phyloP scores from a whole-genome alignment of 2,888 invertebrate species.

The Apotomis turbidana region DNA sequence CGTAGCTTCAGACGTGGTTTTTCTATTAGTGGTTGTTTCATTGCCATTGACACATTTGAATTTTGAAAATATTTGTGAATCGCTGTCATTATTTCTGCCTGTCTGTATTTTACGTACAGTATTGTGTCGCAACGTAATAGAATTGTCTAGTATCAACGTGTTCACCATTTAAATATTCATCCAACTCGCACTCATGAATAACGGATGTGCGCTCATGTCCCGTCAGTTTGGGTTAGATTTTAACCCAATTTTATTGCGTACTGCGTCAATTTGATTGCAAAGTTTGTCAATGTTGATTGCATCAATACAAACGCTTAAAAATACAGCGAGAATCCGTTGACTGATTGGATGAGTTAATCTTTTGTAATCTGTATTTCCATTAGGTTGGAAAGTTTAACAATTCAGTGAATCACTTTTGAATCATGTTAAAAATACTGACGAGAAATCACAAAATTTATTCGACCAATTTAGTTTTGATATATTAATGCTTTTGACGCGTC shows the following conservation, averaged over 20 bases:
- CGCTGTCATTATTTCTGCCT: constrained; percentile 2
- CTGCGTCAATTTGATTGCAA: constrained; percentile 23
- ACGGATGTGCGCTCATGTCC: constrained; percentile 25
- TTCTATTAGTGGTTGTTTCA: no score
- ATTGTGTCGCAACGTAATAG: constrained; percentile 21
- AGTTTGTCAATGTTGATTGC: constrained; percentile 26
- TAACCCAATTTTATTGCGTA: constrained; percentile 25
- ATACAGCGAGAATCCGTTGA: background rate
- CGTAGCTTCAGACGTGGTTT: no score
- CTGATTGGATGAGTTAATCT: background rate
- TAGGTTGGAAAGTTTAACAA: background rate
- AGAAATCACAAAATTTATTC: background rate
- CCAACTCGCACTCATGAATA: constrained; percentile 35
- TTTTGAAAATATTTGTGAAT: constrained; percentile 1
- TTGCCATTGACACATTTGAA: background rate
- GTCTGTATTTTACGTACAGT: background rate
- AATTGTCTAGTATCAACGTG: constrained; percentile 28
- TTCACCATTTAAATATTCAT: constrained; percentile 32
- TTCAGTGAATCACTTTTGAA: background rate
- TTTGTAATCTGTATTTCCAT: constrained; percentile 3
- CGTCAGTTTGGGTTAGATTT: constrained; percentile 37
- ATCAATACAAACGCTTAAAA: constrained; percentile 15
- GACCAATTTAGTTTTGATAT: background rate
- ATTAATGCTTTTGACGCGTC: background rate
- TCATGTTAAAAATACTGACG: background rate